Conservation (phyloP, 2,797 vertebrate species). For the Danio choprae region DNA sequence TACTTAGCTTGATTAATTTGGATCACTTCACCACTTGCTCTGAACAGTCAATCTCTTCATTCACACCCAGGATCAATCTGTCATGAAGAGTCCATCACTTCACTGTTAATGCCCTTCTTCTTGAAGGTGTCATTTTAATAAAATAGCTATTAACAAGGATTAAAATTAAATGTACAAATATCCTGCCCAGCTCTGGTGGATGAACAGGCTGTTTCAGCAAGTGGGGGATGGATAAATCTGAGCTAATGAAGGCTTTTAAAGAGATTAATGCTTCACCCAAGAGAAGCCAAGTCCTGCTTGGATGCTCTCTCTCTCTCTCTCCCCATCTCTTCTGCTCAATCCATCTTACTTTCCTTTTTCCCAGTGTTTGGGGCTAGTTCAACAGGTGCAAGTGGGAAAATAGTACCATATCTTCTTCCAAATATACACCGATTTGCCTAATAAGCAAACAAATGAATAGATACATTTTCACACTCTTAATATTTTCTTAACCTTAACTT, state of each 20-base stretch:
- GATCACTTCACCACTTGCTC: slow-evolving; percentile 23
- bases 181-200: slow-evolving; percentile 12
- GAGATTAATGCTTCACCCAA: slow-evolving; percentile 52
- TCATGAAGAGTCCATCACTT: slow-evolving; percentile 49
- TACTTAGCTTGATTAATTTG: slow-evolving; percentile 57
- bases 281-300: slow-evolving; percentile 30
- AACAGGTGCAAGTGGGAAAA: slow-evolving; percentile 13
- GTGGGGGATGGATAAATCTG: slow-evolving; percentile 39
- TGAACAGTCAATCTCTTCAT: slow-evolving; percentile 39
- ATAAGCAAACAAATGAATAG: too few species aligned
- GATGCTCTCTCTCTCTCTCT: slow-evolving; percentile 25
- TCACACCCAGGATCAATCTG: slow-evolving; percentile 48
- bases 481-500: too few species aligned
- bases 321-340: not conserved
- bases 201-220: slow-evolving; percentile 10
- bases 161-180: slow-evolving; percentile 55
- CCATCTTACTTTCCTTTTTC: not conserved
- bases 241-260: slow-evolving; percentile 56
- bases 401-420: not conserved
- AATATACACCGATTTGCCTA: not conserved
- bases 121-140: slow-evolving; percentile 61
- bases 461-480: too few species aligned
- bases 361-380: not conserved
- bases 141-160: slow-evolving; percentile 60
- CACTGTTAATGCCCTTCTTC: slow-evolving; percentile 39